Evolutionary conservation across 2,113 vertebrate species (phyloP), one percentile per base, ranked within the genome.

Genomic region (Rhodinocichla rosea): DNA sequence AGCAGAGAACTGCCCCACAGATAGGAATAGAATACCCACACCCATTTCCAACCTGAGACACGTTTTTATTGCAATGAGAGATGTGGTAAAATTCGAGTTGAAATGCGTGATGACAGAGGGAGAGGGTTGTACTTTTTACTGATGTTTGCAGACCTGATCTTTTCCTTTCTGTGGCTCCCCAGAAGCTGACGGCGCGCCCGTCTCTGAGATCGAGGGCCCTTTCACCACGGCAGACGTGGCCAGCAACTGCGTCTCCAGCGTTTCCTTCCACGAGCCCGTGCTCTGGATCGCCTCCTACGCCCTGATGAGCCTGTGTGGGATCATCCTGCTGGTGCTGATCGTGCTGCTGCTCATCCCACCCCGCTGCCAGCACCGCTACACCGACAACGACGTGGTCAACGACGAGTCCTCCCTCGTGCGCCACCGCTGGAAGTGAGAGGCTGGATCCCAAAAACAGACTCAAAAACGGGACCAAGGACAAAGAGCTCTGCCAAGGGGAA

Each of bases 381-480:
- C 96, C 0, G 90, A 97, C 76, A 96, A 95, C 1, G 98, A 98
- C 18, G 98, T 98, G 49, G 98, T 99, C 77, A 99, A 98, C 1
- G 99, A 99, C 2, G 98, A 99, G 93, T 99, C 99, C 24, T 99
- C 99, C 1, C 98, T 99, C 11, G 98, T 99, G 52, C 98, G 98
- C 35, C 98, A 99, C 80, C 98, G 99, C 39, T 99, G 99, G 98
- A 99, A 99, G 69, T 99, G 98, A 99, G 95, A 94, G 47, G n/a
- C 65, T 6, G 6, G 6, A 4, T 47, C 10, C 0, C 44, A 18
- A 47, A 53, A 55, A 47, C 82, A 63, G 80, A 49, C 90, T 84
- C 0, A 37, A 18, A 60, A 63, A 28, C 23, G 13, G 26, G 68
- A 90, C 49, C 23, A 56, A 53, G 37, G 73, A 24, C 44, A 42